Percentiles rank a stretch among this genome's conserved stretches.
phyloP scores from a whole-genome alignment of 2,888 invertebrate genomes.

The Eristalis arbustorum region DNA sequence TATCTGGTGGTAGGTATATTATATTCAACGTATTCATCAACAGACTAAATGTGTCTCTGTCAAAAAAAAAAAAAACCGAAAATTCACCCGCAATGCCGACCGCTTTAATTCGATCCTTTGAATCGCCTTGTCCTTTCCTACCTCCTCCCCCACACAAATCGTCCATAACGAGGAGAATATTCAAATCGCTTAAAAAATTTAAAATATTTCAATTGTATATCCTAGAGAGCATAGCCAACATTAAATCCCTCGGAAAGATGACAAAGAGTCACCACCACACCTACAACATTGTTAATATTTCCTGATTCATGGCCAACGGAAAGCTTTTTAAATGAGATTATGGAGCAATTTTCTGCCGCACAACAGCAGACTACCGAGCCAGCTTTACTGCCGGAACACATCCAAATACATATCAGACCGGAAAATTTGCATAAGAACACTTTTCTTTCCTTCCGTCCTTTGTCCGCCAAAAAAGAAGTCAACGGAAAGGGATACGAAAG shows the following conservation, averaged over 20 bases:
- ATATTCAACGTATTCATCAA: too few species aligned
- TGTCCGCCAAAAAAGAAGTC: constrained; percentile 11
- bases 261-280: not conserved
- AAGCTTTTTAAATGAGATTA: constrained; percentile 4
- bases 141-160: too few species aligned
- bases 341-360: not conserved
- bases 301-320: not conserved
- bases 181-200: not conserved
- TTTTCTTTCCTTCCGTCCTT: not conserved
- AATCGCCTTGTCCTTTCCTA: too few species aligned
- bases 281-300: not conserved
- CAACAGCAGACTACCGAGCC: constrained; percentile 25
- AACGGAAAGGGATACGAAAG: not conserved
- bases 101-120: too few species aligned
- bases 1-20: too few species aligned
- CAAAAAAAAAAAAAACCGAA: too few species aligned
- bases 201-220: not conserved
- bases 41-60: too few species aligned
- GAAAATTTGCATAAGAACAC: constrained; percentile 46
- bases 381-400: constrained; percentile 21
- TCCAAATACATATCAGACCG: constrained; percentile 11
- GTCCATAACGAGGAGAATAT: not conserved
- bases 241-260: not conserved
- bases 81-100: not conserved
- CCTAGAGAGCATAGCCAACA: not conserved